Base-by-base conservation (phyloP, 2,888 invertebrate species). In the Rosalia funebris region DNA sequence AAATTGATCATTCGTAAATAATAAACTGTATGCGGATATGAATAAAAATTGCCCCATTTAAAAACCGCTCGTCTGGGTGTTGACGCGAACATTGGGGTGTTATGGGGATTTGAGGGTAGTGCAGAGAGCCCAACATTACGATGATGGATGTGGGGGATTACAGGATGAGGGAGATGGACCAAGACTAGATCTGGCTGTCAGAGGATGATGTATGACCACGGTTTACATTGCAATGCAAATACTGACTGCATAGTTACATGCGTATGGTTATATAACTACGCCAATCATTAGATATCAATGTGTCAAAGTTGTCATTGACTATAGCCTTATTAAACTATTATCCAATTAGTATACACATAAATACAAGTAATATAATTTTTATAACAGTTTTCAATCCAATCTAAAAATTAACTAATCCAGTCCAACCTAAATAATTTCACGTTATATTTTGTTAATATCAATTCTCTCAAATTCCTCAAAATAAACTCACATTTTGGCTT, bases 101-200 rank as follows among this genome's bases (percentile, higher is more conserved):
- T 42, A 54, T 50, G 44, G 45, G 46, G 46, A 44, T 34, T 59
- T 58, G 57, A 44, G 45, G 60, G 62, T 66, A 66, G 64, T 60
- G 56, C 63, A 67, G 65, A 55, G 58, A 55, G 57, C 64, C 62
- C 66, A 69, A 64, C 69, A 65, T 66, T 68, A 66, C 67, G 75
- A 77, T 77, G 77, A 77, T 77, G 77, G 77, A 77, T 77, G 77
- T 72, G 69, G 70, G 71, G 74, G 75, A 75, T 77, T 75, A 76
- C 70, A 71, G 74, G 74, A 73, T 74, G 72, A 71, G 72, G 71
- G 75, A 74, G 74, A 75, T 73, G 75, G 76, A 75, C 75, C 75
- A 75, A 72, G 75, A 77, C 76, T 78, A 76, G 77, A 77, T 78
- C 77, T 75, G 71, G 69, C 76, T 78, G 78, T 78, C 78, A 77